Evolutionary conservation across 2,797 vertebrate species (phyloP).

Genomic region (Picus viridis): DNA sequence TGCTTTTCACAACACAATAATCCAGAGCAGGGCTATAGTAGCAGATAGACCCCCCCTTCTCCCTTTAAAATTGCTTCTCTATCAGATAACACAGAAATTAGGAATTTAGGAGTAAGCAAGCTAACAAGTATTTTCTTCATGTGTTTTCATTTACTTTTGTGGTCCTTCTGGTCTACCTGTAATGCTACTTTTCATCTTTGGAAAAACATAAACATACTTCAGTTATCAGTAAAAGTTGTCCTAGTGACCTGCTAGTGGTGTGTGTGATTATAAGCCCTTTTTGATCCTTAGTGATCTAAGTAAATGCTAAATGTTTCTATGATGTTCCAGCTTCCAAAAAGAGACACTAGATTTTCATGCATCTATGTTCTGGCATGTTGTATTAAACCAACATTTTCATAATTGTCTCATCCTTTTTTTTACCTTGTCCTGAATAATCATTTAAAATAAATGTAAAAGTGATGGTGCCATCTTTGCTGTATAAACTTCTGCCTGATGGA

Average conservation of each 20-base stretch:
- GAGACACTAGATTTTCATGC: neutral
- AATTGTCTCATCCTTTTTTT: neutral
- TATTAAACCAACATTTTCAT: neutral
- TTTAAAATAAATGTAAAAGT: neutral
- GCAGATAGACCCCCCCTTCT: neutral
- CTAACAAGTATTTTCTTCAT: neutral
- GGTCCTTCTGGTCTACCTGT: neutral
- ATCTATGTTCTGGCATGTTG: neutral
- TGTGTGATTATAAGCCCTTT: neutral
- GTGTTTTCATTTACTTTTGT: neutral
- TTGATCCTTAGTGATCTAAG: neutral
- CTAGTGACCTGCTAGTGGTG: neutral
- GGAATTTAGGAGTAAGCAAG: neutral
- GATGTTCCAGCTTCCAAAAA: neutral
- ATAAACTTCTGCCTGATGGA: neutral
- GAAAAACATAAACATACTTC: neutral
- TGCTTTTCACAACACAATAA: neutral
- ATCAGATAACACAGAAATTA: neutral
- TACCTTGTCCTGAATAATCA: neutral
- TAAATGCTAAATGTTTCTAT: neutral
- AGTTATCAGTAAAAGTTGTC: neutral
- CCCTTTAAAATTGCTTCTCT: neutral
- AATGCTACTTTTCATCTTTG: neutral
- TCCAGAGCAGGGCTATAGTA: neutral
- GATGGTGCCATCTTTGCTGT: neutral